Evolutionary conservation across 2,797 vertebrate species (phyloP), one percentile per base, ranked within the genome.

Genomic region (Hypotaenidia okinawae): DNA sequence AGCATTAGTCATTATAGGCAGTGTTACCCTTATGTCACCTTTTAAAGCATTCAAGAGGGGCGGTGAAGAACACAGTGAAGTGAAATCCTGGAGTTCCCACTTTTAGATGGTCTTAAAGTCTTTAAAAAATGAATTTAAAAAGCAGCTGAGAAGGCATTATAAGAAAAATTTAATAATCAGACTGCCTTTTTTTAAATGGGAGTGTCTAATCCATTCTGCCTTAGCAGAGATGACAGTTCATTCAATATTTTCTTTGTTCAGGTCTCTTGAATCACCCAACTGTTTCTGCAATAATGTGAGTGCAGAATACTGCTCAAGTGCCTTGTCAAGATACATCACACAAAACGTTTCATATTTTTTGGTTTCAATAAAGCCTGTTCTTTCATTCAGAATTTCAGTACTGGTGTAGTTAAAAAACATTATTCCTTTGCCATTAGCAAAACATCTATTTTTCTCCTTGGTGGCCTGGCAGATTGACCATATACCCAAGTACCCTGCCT

Each of bases 191-290:
- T 39, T 2, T 91, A 87, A 93, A 70, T 45, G 25, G 59, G 47
- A 95, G 43, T 73, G 55, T 54, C 79, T 81, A 18, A 39, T 78
- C 59, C 59, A 79, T 76, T 93, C 66, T 45, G 21, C 77, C 88
- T 94, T 59, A 79, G 41, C 54, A 62, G 64, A 90, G 70, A 79
- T 87, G 90, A 83, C 57, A 79, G 77, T 70, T 93, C 57, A 85
- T 80, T 95, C 92, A 95, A 27, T 94, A 70, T 96, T 87, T 94
- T 14, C 73, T 79, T 74, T 79, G 57, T 63, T 90, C 35, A 5
- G 52, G 47, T 77, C 77, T 90, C 87, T 62, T 82, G 59, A 95
- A 73, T 85, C 84, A 76, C 18, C 54, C 78, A 62, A 1, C 61
- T 91, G 75, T 72, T 92, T 83, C 90, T 91, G 51, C 80, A 80